Conservation (phyloP, 2,888 invertebrate genomes). For the Polia nebulosa region DNA sequence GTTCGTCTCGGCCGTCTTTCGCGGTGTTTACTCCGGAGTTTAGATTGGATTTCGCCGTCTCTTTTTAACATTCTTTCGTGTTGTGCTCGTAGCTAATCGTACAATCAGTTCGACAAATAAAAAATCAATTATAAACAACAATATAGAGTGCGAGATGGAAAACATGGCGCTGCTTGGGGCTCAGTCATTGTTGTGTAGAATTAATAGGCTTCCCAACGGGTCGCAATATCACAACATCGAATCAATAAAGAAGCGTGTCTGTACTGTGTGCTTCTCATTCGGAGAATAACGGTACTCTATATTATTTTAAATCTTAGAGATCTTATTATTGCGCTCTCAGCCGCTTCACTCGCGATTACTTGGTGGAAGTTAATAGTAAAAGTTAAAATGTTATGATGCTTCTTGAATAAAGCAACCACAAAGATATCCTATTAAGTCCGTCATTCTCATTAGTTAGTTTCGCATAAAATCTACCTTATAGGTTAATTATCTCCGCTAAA, state of each 20-base stretch:
- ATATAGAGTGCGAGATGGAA: constrained; percentile 81
- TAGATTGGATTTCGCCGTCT: constrained; percentile 83
- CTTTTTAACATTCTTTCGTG: constrained; percentile 76
- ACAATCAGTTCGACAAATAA: constrained; percentile 75
- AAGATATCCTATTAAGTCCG: constrained; percentile 52
- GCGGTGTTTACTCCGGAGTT: constrained; percentile 85
- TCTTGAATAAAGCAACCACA: constrained; percentile 47
- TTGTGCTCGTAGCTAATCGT: constrained; percentile 77
- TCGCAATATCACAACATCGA: constrained; percentile 85
- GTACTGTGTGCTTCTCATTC: constrained; percentile 75
- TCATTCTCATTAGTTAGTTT: constrained; percentile 47
- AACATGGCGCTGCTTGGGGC: constrained; percentile 78
- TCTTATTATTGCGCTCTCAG: constrained; percentile 70
- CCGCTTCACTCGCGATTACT: constrained; percentile 62
- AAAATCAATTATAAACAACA: constrained; percentile 86
- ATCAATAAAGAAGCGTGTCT: constrained; percentile 84
- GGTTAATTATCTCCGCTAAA: constrained; percentile 39
- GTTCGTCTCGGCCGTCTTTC: constrained; percentile 82
- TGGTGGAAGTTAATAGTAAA: constrained; percentile 55
- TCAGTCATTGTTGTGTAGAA: constrained; percentile 83
- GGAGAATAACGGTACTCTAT: constrained; percentile 79
- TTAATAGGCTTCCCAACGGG: constrained; percentile 82
- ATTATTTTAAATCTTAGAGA: constrained; percentile 75
- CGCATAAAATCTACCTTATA: constrained; percentile 36
- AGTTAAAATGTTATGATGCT: constrained; percentile 56